Evolutionary conservation across 2,888 invertebrate genomes (phyloP), one percentile per base, ranked within the genome.

Genomic region (Lathronympha strigana): DNA sequence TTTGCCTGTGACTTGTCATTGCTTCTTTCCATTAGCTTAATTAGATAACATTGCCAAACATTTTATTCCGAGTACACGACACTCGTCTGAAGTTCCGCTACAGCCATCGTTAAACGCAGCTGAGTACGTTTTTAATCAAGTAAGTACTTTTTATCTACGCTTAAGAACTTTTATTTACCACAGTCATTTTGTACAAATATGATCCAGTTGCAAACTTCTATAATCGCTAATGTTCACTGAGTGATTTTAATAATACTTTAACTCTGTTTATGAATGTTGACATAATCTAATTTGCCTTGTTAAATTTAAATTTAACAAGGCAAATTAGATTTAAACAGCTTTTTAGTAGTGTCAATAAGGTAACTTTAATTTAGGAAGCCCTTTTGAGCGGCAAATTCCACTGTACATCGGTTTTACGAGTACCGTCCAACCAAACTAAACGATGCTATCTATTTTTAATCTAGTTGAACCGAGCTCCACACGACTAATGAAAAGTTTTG

Each of bases 21-120:
- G 77, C 73, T 69, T 77, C 73, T 76, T 78, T 83, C 81, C 82
- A 86, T 87, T 86, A 84, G 63, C 76, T 47, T 79, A 86, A 87
- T 87, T 82, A 81, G 83, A 82, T 80, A 77, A 78, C 74, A 76
- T 77, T 73, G 69, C 75, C 72, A 71, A 77, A 75, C 79, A 76
- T 76, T 73, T 77, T 69, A 72, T 66, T 58, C 63, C 67, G 53
- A 38, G 31, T 31, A 38, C 62, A 50, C 54, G 50, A 70, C 57
- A 61, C 54, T 67, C 57, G 21, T 55, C 61, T 62, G 31, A 55
- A 57, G 33, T 51, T 66, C 8, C 38, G 51, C 57, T 66, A 61
- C 61, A 45, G 55, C 61, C 31, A 43, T 54, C 67, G 60, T 67
- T 64, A 67, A 67, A 67, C 61, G 58, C 61, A 36, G 49, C 60